Conservation (phyloP, 2,888 invertebrate genomes). For the Habrosyne pyritoides region DNA sequence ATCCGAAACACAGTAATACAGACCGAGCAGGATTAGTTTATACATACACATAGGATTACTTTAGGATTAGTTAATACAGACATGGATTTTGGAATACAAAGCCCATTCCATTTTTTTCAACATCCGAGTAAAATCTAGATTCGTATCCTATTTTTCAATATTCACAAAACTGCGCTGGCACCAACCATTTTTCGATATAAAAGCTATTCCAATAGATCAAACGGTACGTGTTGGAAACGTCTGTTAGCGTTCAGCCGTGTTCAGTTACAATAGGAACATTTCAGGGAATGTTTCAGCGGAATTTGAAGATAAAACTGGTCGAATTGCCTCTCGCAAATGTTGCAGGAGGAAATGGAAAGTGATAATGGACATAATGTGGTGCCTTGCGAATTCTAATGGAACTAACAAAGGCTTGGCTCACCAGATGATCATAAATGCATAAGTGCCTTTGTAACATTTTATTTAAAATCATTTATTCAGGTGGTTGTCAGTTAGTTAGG, state of each 20-base stretch:
- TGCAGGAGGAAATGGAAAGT: background rate
- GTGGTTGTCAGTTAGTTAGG: too few species aligned
- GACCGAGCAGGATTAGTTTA: too few species aligned
- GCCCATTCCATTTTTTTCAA: too few species aligned
- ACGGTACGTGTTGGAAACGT: conserved; percentile 9
- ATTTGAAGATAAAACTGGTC: conserved; percentile 10
- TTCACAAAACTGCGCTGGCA: background rate
- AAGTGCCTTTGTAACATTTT: too few species aligned
- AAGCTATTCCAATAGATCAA: conserved; percentile 22
- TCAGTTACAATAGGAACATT: conserved; percentile 21
- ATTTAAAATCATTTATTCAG: too few species aligned
- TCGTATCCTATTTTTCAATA: background rate
- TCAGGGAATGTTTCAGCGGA: conserved; percentile 20
- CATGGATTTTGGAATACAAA: too few species aligned
- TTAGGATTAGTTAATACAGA: too few species aligned
- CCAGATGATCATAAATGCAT: too few species aligned
- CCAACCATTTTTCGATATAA: conserved; percentile 13
- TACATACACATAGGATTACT: too few species aligned
- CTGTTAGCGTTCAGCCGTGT: conserved; percentile 3
- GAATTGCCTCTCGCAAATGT: background rate
- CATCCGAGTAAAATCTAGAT: background rate
- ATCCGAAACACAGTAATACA: too few species aligned
- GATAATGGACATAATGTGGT: background rate
- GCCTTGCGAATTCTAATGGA: background rate
- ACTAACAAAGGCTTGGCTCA: background rate